Evolutionary conservation across 2,888 invertebrate genomes (phyloP).

Genomic region (Perizoma affinitatum): DNA sequence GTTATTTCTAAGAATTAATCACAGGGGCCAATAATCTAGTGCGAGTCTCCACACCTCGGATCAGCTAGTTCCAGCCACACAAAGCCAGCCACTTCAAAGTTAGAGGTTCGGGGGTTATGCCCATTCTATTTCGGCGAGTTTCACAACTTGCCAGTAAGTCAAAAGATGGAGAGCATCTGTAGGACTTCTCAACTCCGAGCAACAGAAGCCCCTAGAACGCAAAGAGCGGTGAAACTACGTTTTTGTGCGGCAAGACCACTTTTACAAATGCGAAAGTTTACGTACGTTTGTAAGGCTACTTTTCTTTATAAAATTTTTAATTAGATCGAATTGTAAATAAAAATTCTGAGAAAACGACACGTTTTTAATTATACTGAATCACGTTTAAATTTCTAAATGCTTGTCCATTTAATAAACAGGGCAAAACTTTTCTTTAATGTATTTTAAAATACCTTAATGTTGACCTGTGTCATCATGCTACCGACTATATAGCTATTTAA

Average conservation of each 20-base stretch:
- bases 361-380: no score
- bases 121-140: conserved; percentile 42
- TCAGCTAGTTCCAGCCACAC: conserved; percentile 1
- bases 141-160: conserved; percentile 40
- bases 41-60: not conserved
- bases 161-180: conserved; percentile 25
- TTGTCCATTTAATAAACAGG: no score
- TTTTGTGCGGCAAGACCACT: conserved; percentile 27
- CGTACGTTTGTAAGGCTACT: conserved; percentile 21
- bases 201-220: conserved; percentile 35
- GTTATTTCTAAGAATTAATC: not conserved
- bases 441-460: no score
- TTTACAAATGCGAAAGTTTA: conserved; percentile 25
- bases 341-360: no score
- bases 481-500: no score
- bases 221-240: conserved; percentile 28
- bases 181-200: conserved; percentile 33
- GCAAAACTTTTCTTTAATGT: no score
- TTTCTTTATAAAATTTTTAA: conserved; percentile 18
- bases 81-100: conserved; percentile 19
- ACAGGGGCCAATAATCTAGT: conserved; percentile 6
- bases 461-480: no score
- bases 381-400: no score
- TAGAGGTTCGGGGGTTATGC: conserved; percentile 8
- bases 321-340: conserved; percentile 4